Evolutionary conservation across 2,113 vertebrate species (phyloP).

Genomic region (Anarrhichthys ocellatus): DNA sequence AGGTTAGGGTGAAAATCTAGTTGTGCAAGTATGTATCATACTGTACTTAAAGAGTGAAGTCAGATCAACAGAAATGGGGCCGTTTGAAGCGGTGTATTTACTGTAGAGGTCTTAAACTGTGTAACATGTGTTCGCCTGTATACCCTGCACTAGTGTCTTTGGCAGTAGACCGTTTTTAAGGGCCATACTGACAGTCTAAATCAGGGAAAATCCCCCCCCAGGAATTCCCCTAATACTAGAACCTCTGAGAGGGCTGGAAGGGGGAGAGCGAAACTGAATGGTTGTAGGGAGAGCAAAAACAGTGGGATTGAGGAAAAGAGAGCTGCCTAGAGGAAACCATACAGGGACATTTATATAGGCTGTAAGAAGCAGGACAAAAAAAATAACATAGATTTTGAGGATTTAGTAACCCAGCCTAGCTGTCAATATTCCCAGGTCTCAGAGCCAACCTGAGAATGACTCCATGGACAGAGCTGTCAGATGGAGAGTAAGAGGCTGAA

Average conservation of each 20-base stretch:
- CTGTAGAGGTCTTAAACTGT: conserved; percentile 21
- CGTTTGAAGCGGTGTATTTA: conserved; percentile 42
- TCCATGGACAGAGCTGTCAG: conserved; percentile 37
- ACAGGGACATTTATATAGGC: conserved; percentile 43
- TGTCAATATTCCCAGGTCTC: conserved; percentile 61
- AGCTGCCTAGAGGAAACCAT: conserved; percentile 47
- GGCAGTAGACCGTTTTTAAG: conserved; percentile 59
- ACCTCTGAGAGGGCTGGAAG: conserved; percentile 38
- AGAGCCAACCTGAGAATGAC: conserved; percentile 44
- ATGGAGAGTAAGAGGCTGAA: conserved; percentile 33
- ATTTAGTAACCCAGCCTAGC: conserved; percentile 60
- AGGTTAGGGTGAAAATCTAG: conserved; percentile 7
- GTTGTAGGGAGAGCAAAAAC: conserved; percentile 45
- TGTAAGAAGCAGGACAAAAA: conserved; percentile 19
- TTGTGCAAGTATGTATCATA: background rate
- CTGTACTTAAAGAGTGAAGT: conserved; percentile 28
- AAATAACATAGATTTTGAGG: conserved; percentile 54
- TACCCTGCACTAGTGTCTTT: conserved; percentile 22
- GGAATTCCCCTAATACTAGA: conserved; percentile 71
- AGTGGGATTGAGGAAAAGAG: conserved; percentile 49
- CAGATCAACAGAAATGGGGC: conserved; percentile 24
- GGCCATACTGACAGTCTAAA: conserved; percentile 69
- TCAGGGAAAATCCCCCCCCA: conserved; percentile 64
- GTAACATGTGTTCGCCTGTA: conserved; percentile 43
- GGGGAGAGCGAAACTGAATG: conserved; percentile 47